A percentile compares a stretch with the other conserved stretches of the same genome.
Evolutionary conservation across 2,797 vertebrate species (phyloP).

Genomic region (Perodicticus potto): DNA sequence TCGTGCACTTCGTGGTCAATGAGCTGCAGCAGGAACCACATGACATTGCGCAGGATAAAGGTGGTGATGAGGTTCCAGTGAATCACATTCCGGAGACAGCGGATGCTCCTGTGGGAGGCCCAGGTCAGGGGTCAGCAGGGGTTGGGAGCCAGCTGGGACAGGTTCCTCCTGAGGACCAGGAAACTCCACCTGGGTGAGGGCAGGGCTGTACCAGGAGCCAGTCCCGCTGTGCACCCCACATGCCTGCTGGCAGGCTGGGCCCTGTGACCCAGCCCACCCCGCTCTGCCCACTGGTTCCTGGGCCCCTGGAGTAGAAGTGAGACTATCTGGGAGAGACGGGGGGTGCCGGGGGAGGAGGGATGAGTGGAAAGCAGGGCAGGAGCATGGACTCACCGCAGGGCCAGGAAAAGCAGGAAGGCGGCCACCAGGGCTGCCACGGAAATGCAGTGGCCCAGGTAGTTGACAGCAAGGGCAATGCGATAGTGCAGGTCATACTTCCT

Average conservation of each 20-base stretch:
- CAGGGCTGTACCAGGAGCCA: not conserved
- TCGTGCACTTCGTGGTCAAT: slow-evolving; percentile 97
- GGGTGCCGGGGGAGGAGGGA: not conserved
- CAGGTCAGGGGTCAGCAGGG: not conserved
- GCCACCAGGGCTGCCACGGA: slow-evolving; percentile 95
- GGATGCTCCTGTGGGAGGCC: slow-evolving; percentile 93
- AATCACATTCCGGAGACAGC: slow-evolving; percentile 98
- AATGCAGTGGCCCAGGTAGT: slow-evolving; percentile 98
- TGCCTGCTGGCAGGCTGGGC: not conserved
- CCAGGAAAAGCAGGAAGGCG: slow-evolving; percentile 97
- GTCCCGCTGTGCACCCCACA: not conserved
- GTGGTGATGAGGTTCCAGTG: slow-evolving; percentile 99
- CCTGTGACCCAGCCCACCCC: not conserved
- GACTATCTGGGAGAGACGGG: not conserved
- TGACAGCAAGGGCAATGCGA: slow-evolving; percentile 96
- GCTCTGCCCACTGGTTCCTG: not conserved
- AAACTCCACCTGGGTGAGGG: not conserved
- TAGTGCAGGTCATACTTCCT: slow-evolving; percentile 97
- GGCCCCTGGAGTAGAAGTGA: not conserved
- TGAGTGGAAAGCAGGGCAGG: not conserved
- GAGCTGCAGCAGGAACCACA: slow-evolving; percentile 98
- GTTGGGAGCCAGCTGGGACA: not conserved
- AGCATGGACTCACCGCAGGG: slow-evolving; percentile 93
- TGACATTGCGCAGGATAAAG: slow-evolving; percentile 96
- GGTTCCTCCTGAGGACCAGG: not conserved